Base-by-base conservation (phyloP, 2,888 invertebrate genomes). In the Pelosia muscerda region DNA sequence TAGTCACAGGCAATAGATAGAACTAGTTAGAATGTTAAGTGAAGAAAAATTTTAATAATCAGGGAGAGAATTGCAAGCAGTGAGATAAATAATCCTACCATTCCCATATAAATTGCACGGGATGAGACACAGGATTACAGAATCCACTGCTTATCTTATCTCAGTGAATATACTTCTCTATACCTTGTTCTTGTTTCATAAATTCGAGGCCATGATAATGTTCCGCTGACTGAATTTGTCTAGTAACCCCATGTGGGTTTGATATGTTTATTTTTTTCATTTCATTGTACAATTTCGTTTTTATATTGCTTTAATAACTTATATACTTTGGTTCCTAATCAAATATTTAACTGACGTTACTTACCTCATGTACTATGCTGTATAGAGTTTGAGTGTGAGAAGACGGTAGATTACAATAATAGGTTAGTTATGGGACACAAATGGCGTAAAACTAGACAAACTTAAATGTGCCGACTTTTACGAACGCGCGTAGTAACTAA, bases 61-160 rank as follows among this genome's bases (percentile, higher is more conserved):
- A 49, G 49, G n/a, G 2, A 49, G 9, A 49, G 49, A 49, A 49
- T 49, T 49, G n/a, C n/a, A 49, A 49, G 49, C 49, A n/a, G n/a
- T n/a, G 9, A 49, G 49, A 49, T n/a, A 42, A 42, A 42, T 42
- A 49, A 49, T 49, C 49, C 49, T 49, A 19, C n/a, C 49, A 49
- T n/a, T 49, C n/a, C 49, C n/a, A 49, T 49, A 42, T 42, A 49
- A 49, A n/a, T 49, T 9, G n/a, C n/a, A 49, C 5, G 49, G 9
- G 9, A 49, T 49, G 19, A n/a, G 2, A 19, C n/a, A 49, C n/a
- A 49, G 49, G 49, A 49, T 49, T 49, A 49, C 49, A 49, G n/a
- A 49, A 49, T 49, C n/a, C 49, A 49, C 49, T 49, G n/a, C 49
- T 19, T 42, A 42, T 38, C 38, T 42, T 42, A 42, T 49, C 49